A percentile compares a stretch with the other conserved stretches of the same genome.
Conservation (phyloP, 1,140 invertebrate species). For the Aradophagus sp. region DNA sequence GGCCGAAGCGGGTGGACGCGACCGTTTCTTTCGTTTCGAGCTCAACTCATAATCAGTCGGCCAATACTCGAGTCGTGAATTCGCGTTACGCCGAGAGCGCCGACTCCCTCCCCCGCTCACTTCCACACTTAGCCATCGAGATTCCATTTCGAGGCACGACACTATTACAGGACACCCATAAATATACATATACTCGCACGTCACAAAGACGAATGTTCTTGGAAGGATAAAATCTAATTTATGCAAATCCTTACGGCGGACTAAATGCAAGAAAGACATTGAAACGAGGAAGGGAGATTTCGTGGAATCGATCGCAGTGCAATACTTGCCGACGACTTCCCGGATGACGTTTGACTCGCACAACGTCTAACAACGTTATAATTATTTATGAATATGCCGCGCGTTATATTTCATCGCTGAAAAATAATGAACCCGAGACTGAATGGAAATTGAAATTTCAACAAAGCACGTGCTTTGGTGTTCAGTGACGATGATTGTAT, state of each 20-base stretch:
- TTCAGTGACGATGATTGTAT: too few species aligned
- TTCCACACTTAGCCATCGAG: slow-evolving; percentile 45
- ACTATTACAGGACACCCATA: slow-evolving; percentile 61
- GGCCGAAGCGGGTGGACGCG: slow-evolving; percentile 8
- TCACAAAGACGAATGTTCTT: slow-evolving; percentile 71
- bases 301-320: slow-evolving; percentile 68
- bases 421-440: slow-evolving; percentile 28
- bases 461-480: too few species aligned
- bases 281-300: slow-evolving; percentile 64
- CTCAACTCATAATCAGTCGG: too few species aligned
- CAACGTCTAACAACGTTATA: slow-evolving; percentile 48
- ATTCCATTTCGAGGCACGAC: slow-evolving; percentile 61
- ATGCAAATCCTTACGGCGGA: slow-evolving; percentile 72
- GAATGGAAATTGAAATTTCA: slow-evolving; percentile 46
- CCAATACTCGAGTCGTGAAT: too few species aligned
- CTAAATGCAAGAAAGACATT: slow-evolving; percentile 63
- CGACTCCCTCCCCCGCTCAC: slow-evolving; percentile 5
- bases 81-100: too few species aligned
- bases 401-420: slow-evolving; percentile 33
- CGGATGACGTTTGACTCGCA: slow-evolving; percentile 33
- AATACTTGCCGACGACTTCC: slow-evolving; percentile 47
- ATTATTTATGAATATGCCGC: slow-evolving; percentile 49
- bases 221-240: slow-evolving; percentile 76
- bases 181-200: slow-evolving; percentile 61
- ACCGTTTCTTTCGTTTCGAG: too few species aligned